Evolutionary conservation across 1,140 invertebrate species (phyloP), one percentile per base, ranked within the genome.

Genomic region (Sipha flava): DNA sequence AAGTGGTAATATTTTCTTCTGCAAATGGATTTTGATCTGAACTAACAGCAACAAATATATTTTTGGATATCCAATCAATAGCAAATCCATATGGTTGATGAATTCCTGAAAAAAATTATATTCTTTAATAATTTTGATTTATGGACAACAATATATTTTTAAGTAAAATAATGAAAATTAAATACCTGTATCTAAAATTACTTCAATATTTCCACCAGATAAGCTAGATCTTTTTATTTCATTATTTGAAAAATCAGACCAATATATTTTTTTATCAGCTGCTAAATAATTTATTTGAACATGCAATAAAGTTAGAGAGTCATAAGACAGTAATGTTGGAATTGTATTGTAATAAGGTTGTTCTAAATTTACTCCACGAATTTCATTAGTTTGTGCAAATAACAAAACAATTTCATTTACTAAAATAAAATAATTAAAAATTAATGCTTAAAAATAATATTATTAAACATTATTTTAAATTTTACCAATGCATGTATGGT

Each of bases 311-410:
- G 91, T 83, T 49, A 85, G 85, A 16, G 91, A 85, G 52, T 90
- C 89, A 59, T 77, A 77, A 52, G 57, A 73, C 2, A 85, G 89
- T 49, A 94, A 90, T 0, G 92, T 91, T 10, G 94, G 92, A 81
- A 94, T 92, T 31, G 92, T 91, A 83, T 93, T 91, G 84, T 91
- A 92, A 84, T 90, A 89, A 1, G 92, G 90, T 84, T 90, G 88
- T 54, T 89, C 87, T 40, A 95, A 85, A 85, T 95, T 92, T 45
- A 96, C 91, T 16, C 94, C 94, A 59, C 94, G 89, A 81, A 96
- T 93, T 86, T 94, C 93, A 83, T 91, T 91, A 26, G 87, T 85
- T 81, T 90, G 87, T 14, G 91, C 90, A 83, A 94, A 91, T 79
- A 95, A 86, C 62, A 96, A 84, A 45, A 95, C 89, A 80, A 89